Conservation (phyloP, 2,888 invertebrate species). For the Callosobruchus maculatus region DNA sequence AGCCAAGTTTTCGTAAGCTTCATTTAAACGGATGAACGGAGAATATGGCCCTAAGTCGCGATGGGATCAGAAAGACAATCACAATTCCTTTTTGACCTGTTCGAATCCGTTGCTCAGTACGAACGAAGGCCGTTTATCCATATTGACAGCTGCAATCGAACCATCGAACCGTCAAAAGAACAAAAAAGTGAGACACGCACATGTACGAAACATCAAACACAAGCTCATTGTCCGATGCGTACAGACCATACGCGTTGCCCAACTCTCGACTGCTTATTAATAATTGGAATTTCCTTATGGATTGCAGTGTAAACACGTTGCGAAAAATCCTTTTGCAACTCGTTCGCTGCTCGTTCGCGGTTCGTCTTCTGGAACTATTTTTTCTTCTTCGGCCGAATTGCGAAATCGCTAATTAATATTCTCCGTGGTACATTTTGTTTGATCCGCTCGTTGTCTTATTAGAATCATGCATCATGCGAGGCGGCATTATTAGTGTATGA, state of each 20-base stretch:
- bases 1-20: too few species aligned
- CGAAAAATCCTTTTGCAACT: constrained; percentile 1
- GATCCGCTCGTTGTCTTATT: background rate
- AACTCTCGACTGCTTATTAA: background rate
- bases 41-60: too few species aligned
- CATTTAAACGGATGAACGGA: too few species aligned
- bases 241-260: background rate
- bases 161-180: background rate
- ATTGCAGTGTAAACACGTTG: constrained; percentile 2
- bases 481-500: background rate
- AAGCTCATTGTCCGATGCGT: background rate
- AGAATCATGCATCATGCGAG: background rate
- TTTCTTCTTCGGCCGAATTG: background rate
- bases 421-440: background rate
- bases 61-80: too few species aligned
- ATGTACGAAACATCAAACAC: background rate
- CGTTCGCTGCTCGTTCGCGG: background rate
- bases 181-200: background rate
- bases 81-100: too few species aligned
- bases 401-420: background rate
- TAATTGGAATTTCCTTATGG: constrained; percentile 3
- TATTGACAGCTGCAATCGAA: background rate
- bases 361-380: background rate
- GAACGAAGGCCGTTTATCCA: background rate
- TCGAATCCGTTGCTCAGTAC: too few species aligned